phyloP scores from a whole-genome alignment of 2,113 vertebrate species.

The Syngnathoides biaculeatus region DNA sequence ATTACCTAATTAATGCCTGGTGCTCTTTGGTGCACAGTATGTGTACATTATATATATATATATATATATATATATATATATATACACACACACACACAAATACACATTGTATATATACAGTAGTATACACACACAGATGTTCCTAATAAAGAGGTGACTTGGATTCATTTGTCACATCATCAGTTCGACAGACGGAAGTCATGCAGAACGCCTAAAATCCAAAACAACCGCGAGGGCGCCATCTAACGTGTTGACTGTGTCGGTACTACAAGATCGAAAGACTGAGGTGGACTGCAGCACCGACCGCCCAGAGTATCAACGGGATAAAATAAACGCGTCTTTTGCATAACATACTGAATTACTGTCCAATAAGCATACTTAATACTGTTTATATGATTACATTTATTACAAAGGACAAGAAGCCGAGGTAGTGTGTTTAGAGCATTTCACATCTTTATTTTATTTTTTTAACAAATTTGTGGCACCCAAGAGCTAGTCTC shows the following conservation, averaged over 20 bases:
- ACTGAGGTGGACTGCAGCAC: background rate
- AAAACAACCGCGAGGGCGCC: background rate
- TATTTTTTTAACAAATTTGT: slow-evolving; percentile 74
- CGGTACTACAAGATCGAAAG: background rate
- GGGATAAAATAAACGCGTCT: too few relatives aligned
- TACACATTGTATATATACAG: too few relatives aligned
- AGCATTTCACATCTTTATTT: slow-evolving; percentile 79
- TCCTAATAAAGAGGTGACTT: too few relatives aligned
- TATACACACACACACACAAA: too few relatives aligned
- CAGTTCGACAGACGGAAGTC: too few relatives aligned
- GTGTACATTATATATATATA: too few relatives aligned
- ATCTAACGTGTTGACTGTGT: background rate
- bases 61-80: too few relatives aligned
- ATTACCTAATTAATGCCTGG: too few relatives aligned
- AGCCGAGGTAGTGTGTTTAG: slow-evolving; percentile 53
- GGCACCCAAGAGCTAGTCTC: slow-evolving; percentile 78
- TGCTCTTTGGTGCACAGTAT: background rate
- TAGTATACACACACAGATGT: too few relatives aligned
- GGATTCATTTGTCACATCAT: too few relatives aligned
- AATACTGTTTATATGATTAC: background rate
- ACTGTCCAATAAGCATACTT: background rate
- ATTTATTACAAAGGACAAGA: background rate
- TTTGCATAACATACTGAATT: background rate
- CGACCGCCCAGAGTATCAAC: too few relatives aligned
- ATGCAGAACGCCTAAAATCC: background rate